A percentile compares a stretch with the other conserved stretches of the same genome.
phyloP scores from a whole-genome alignment of 1,140 invertebrate species.

The Pantala flavescens region DNA sequence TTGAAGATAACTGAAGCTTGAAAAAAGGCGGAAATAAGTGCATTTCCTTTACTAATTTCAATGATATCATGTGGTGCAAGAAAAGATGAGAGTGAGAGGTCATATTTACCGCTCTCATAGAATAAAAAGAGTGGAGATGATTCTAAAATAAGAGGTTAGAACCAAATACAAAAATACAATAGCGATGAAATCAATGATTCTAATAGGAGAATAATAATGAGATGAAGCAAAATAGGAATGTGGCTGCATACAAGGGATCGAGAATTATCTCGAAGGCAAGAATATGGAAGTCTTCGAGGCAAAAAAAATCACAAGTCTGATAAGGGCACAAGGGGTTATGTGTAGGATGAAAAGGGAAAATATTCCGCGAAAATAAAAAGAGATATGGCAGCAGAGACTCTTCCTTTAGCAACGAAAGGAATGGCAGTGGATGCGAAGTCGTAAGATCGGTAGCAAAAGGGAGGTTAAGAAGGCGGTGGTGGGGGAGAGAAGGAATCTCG shows the following conservation, averaged over 20 bases:
- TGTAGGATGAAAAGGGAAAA: neutral
- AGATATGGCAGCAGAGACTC: conserved; percentile 4
- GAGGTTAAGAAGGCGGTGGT: neutral
- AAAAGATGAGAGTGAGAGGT: too few relatives aligned
- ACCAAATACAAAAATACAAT: too few relatives aligned
- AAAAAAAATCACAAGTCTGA: neutral
- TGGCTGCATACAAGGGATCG: neutral
- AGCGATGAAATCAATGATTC: too few relatives aligned
- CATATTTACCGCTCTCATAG: too few relatives aligned
- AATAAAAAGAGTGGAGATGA: too few relatives aligned
- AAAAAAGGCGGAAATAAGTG: too few relatives aligned
- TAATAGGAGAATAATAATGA: too few relatives aligned
- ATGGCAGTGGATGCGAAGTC: neutral
- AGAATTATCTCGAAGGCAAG: neutral
- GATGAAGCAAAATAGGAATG: too few relatives aligned
- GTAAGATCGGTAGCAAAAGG: neutral
- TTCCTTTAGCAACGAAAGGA: neutral
- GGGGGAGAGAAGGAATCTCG: neutral
- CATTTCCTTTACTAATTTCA: too few relatives aligned
- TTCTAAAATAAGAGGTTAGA: too few relatives aligned
- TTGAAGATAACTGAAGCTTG: too few relatives aligned
- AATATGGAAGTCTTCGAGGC: neutral
- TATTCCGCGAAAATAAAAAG: neutral
- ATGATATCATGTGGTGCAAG: too few relatives aligned
- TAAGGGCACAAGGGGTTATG: neutral